Conservation (phyloP, 2,113 vertebrate species). For the Probosciger aterrimus region DNA sequence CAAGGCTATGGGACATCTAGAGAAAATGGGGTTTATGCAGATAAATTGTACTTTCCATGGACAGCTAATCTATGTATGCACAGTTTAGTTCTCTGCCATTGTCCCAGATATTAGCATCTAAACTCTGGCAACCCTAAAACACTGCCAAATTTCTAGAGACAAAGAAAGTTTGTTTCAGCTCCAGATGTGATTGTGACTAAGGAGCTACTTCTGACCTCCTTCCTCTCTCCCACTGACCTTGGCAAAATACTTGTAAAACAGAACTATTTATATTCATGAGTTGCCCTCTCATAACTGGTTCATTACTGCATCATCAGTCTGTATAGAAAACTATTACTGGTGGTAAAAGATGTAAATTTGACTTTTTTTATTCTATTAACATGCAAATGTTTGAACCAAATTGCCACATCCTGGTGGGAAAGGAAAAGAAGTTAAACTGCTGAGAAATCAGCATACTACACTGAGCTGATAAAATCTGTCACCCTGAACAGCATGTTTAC, state of each 20-base stretch:
- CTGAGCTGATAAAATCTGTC: neutral
- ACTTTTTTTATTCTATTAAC: neutral
- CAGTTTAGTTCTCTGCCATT: neutral
- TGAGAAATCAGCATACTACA: neutral
- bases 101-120: conserved; percentile 26
- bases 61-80: neutral
- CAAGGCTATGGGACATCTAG: neutral
- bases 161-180: conserved; percentile 46
- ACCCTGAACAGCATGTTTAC: neutral
- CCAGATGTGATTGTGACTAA: conserved; percentile 58
- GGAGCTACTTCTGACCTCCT: conserved; percentile 42
- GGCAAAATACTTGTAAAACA: conserved; percentile 52
- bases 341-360: neutral
- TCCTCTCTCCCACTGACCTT: conserved; percentile 31
- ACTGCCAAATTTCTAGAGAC: conserved; percentile 31
- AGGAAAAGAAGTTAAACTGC: neutral
- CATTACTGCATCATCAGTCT: conserved; percentile 1
- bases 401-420: neutral
- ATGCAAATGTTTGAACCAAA: neutral
- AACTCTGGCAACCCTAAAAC: conserved; percentile 27
- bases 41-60: neutral
- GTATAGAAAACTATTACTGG: neutral
- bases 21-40: neutral
- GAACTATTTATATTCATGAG: conserved; percentile 31
- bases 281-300: neutral